These are phyloP conservation scores for Luehdorfia chinensis DNA, from an alignment of 1,140 invertebrate species.

Conservation along the genomic window DNA sequence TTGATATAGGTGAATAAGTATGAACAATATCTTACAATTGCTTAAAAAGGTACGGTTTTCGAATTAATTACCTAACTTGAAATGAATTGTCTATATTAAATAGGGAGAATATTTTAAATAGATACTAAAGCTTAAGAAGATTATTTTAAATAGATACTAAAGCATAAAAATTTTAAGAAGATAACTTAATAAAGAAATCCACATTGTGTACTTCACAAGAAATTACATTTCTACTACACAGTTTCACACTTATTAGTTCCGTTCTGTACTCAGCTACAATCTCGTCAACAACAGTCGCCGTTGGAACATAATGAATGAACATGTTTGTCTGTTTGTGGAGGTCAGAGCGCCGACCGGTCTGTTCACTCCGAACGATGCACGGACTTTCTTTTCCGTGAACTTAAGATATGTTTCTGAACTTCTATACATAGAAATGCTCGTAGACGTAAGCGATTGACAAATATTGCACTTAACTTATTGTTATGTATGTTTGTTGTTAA, in stretches of 20 bases:
- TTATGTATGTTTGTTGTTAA: neutral
- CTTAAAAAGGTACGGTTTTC: no score
- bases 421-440: neutral
- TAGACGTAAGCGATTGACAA: slow-evolving; percentile 18
- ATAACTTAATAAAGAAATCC: no score
- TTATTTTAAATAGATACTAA: no score
- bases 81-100: no score
- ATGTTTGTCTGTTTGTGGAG: neutral
- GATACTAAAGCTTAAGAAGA: no score
- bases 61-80: no score
- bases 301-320: slow-evolving; percentile 9
- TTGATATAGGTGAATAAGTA: no score
- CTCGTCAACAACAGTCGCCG: slow-evolving; percentile 15
- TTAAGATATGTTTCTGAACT: slow-evolving; percentile 21
- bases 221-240: no score
- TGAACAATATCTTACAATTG: no score
- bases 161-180: no score
- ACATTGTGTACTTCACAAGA: no score
- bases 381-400: slow-evolving; percentile 63
- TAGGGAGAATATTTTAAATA: no score
- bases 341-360: slow-evolving; percentile 30
- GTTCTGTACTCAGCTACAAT: slow-evolving; percentile 22
- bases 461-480: slow-evolving; percentile 24
- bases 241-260: neutral
- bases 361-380: slow-evolving; percentile 27